phyloP scores from a whole-genome alignment of 2,113 vertebrate species.

The Girardinichthys multiradiatus region DNA sequence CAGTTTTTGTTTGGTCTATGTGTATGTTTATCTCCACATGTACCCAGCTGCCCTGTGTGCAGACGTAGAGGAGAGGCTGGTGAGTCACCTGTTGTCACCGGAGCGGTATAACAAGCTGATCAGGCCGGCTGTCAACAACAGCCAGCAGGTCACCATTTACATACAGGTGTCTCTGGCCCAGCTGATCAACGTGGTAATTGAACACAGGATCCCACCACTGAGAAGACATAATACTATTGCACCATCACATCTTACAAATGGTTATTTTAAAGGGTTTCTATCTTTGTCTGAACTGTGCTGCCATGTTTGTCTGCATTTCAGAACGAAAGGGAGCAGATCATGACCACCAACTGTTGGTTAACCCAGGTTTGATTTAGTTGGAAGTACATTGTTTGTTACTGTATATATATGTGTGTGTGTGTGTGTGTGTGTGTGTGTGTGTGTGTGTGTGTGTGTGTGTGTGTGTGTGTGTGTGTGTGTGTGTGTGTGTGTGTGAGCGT shows the following conservation, averaged over 20 bases:
- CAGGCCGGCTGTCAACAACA: conserved; percentile 82
- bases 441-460: too few species aligned
- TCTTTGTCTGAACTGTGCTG: background rate
- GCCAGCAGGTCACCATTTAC: conserved; percentile 82
- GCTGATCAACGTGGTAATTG: conserved; percentile 83
- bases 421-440: too few species aligned
- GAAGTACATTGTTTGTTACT: background rate
- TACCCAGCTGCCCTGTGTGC: conserved; percentile 70
- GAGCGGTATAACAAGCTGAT: conserved; percentile 85
- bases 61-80: conserved; percentile 80
- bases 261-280: background rate
- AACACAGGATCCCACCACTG: conserved; percentile 3
- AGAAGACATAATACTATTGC: background rate
- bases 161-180: conserved; percentile 83
- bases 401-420: background rate
- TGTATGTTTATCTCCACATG: conserved; percentile 10
- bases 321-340: conserved; percentile 86
- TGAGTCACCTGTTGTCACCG: conserved; percentile 78
- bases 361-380: conserved; percentile 74
- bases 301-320: conserved; percentile 58
- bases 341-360: conserved; percentile 86
- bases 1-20: background rate
- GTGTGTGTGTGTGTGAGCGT: too few species aligned
- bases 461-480: too few species aligned
- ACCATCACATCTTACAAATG: background rate